Conservation (phyloP, 2,797 vertebrate genomes). For the Pogonophryne albipinna region DNA sequence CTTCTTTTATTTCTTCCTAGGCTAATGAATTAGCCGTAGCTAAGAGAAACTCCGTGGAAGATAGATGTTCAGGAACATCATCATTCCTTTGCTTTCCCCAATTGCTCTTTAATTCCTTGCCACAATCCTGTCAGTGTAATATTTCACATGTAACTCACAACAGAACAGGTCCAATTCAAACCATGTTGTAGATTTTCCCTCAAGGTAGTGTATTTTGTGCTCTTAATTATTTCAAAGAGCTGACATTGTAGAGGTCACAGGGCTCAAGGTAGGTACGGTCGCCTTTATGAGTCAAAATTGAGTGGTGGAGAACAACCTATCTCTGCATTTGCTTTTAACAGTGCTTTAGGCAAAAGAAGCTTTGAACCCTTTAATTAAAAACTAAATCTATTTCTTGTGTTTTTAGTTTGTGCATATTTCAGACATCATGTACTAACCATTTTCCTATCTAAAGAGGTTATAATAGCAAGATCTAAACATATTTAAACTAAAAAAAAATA, state of each 20-base stretch:
- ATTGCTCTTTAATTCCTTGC: constrained; percentile 30
- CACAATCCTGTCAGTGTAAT: constrained; percentile 44
- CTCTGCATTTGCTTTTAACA: constrained; percentile 10
- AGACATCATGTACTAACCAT: constrained; percentile 3
- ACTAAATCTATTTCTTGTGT: constrained; percentile 18
- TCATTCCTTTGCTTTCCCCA: constrained; percentile 30
- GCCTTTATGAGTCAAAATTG: background rate
- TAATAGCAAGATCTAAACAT: constrained; percentile 17
- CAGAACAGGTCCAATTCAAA: constrained; percentile 37
- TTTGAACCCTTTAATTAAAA: constrained; percentile 17
- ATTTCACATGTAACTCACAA: constrained; percentile 47
- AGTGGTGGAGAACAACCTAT: constrained; percentile 3
- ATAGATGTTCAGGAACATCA: constrained; percentile 29
- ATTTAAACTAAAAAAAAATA: constrained; percentile 8
- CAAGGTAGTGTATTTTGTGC: constrained; percentile 1
- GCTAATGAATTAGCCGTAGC: constrained; percentile 24
- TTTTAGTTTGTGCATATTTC: constrained; percentile 15
- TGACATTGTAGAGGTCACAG: constrained; percentile 4
- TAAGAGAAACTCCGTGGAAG: constrained; percentile 37
- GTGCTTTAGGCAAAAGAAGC: constrained; percentile 3
- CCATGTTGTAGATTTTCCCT: constrained; percentile 17
- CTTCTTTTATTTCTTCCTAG: constrained; percentile 41
- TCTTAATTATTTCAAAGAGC: constrained; percentile 6
- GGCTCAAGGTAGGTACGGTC: constrained; percentile 1
- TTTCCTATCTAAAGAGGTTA: constrained; percentile 23